Percentiles rank a stretch among this genome's conserved stretches.
Evolutionary conservation across 2,888 invertebrate genomes (phyloP).

Genomic region (Coremacera marginata): DNA sequence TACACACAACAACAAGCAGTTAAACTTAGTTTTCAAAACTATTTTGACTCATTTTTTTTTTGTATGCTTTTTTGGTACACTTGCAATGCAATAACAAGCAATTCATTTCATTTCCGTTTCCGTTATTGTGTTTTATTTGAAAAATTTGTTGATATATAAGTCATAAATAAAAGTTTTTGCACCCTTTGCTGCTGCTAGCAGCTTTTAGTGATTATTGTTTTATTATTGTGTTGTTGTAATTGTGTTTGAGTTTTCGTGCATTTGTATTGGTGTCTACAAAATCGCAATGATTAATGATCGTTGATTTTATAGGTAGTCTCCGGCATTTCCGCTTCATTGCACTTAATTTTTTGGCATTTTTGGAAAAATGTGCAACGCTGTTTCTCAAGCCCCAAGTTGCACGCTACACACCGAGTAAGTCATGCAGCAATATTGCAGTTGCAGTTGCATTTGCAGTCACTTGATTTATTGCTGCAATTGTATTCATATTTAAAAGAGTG

Average conservation of each 20-base stretch:
- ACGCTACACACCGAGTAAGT: no score
- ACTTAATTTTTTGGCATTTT: slow-evolving; percentile 24
- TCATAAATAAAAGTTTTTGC: background rate
- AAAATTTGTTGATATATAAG: background rate
- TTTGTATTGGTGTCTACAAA: background rate
- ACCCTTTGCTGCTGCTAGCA: background rate
- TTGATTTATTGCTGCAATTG: slow-evolving; percentile 24
- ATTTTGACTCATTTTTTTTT: no score
- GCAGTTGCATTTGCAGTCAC: slow-evolving; percentile 12
- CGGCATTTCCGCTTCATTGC: slow-evolving; percentile 38
- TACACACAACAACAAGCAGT: background rate
- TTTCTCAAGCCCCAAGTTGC: background rate
- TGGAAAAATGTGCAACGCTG: background rate
- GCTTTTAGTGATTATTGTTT: no score
- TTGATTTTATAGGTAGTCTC: slow-evolving; percentile 34
- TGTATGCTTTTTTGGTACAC: no score
- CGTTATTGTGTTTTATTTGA: background rate
- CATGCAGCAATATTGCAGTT: background rate
- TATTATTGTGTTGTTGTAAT: no score
- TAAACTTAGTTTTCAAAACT: background rate
- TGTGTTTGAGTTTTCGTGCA: no score
- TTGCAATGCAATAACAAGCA: no score
- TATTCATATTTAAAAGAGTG: background rate
- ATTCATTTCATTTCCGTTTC: background rate
- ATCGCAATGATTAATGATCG: slow-evolving; percentile 37